These are phyloP conservation scores for Morone saxatilis DNA, from an alignment of 2,113 vertebrate genomes.

Conservation along the genomic window DNA sequence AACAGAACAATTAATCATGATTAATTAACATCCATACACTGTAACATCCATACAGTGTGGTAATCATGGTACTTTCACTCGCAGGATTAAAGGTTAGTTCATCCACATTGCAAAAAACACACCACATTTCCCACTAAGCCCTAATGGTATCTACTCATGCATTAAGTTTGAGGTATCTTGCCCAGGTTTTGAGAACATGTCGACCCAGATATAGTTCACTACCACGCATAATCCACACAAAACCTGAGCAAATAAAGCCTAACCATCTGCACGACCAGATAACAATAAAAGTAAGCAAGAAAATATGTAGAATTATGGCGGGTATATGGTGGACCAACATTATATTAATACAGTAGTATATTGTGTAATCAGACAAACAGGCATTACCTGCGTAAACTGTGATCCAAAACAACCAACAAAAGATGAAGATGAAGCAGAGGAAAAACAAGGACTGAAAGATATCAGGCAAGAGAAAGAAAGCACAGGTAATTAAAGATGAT, in stretches of 20 bases:
- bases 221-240: neutral
- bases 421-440: neutral
- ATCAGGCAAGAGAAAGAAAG: neutral
- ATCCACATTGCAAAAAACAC: neutral
- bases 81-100: too few species aligned
- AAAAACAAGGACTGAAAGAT: conserved; percentile 15
- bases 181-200: neutral
- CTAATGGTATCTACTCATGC: neutral
- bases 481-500: conserved; percentile 6
- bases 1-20: neutral
- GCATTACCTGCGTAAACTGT: neutral
- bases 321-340: too few species aligned
- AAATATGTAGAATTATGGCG: too few species aligned
- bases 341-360: too few species aligned
- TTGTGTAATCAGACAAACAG: conserved; percentile 1
- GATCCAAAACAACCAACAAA: neutral
- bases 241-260: neutral
- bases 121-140: neutral
- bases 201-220: neutral
- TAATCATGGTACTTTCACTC: neutral
- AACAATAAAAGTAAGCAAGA: neutral
- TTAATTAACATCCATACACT: neutral
- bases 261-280: neutral
- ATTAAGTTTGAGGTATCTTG: neutral
- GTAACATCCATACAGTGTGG: neutral